These are phyloP conservation scores for Notiomystis cincta DNA, from an alignment of 2,113 vertebrate genomes.

Conservation along the genomic window DNA sequence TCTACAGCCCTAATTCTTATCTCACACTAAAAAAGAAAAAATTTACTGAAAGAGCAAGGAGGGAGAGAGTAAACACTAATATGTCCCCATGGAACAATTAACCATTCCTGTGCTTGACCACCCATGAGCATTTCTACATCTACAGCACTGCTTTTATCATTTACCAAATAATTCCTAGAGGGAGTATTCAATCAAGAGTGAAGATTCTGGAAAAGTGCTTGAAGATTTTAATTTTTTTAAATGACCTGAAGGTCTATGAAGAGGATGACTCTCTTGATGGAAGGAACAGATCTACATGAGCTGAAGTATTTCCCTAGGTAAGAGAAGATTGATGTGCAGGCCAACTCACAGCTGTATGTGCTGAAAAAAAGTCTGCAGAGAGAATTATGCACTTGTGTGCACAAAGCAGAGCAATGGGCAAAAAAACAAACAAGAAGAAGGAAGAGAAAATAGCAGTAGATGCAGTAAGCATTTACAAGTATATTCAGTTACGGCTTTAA, in stretches of 20 bases:
- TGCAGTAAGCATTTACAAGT: background rate
- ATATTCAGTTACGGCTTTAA: background rate
- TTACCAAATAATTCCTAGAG: background rate
- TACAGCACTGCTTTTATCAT: background rate
- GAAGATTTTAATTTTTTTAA: background rate
- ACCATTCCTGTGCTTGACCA: background rate
- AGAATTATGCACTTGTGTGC: background rate
- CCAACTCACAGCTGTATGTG: background rate
- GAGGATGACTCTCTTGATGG: background rate
- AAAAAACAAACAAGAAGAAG: background rate
- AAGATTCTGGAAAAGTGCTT: background rate
- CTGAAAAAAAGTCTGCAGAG: background rate
- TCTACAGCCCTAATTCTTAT: background rate
- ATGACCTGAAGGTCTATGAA: background rate
- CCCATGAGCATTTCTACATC: accelerated
- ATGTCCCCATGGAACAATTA: background rate
- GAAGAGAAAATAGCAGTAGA: background rate
- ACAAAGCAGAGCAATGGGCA: background rate
- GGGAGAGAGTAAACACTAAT: background rate
- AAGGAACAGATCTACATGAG: background rate
- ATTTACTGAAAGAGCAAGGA: background rate
- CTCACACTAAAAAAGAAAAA: background rate
- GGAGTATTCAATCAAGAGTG: background rate
- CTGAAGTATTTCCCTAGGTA: background rate
- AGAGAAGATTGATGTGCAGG: background rate